phyloP scores from a whole-genome alignment of 1,140 invertebrate species.

The Babylonia areolata region DNA sequence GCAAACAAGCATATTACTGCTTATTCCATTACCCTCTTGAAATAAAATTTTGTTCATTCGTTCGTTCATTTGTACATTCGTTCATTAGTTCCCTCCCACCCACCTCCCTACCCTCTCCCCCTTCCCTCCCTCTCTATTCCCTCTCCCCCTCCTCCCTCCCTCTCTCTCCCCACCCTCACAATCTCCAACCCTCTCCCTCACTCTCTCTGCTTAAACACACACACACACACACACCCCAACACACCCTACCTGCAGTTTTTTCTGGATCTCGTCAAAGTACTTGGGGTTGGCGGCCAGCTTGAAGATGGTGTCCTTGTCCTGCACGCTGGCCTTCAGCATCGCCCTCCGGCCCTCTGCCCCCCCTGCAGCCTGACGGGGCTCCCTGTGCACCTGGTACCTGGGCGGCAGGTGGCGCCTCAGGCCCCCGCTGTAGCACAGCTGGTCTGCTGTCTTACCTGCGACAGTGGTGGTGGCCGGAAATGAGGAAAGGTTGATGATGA shows the following conservation, averaged over 20 bases:
- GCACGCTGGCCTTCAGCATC: slow-evolving; percentile 52
- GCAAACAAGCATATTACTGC: too few species aligned
- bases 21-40: too few species aligned
- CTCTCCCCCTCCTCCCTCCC: too few species aligned
- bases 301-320: slow-evolving; percentile 64
- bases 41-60: too few species aligned
- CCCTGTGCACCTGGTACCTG: slow-evolving; percentile 49
- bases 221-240: not conserved
- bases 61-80: too few species aligned
- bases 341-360: slow-evolving; percentile 21
- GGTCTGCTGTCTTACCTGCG: slow-evolving; percentile 61
- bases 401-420: slow-evolving; percentile 52
- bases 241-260: slow-evolving; percentile 57
- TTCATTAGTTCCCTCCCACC: too few species aligned
- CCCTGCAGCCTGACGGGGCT: slow-evolving; percentile 18
- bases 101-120: too few species aligned
- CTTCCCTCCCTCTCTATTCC: too few species aligned
- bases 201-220: not conserved
- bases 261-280: slow-evolving; percentile 63
- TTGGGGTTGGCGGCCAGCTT: slow-evolving; percentile 50
- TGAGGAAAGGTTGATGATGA: too few species aligned
- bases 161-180: too few species aligned
- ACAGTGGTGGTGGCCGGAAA: not conserved
- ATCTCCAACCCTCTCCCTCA: too few species aligned
- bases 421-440: slow-evolving; percentile 53